phyloP scores from a whole-genome alignment of 1,140 invertebrate species.

The Lucilia cuprina region DNA sequence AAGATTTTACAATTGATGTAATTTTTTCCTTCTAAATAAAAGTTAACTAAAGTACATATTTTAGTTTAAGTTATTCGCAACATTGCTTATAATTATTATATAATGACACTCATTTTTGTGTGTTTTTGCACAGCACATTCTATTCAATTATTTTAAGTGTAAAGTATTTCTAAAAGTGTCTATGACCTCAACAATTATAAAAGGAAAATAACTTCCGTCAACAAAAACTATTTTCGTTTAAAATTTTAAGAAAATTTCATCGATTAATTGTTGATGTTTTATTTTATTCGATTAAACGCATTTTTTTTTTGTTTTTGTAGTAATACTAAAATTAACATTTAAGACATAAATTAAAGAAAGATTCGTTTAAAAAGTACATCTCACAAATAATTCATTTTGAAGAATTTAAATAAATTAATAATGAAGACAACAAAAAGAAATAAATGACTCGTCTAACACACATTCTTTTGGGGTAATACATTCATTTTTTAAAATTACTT shows the following conservation, averaged over 20 bases:
- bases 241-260: background rate
- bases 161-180: background rate
- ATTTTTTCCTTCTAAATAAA: too few relatives aligned
- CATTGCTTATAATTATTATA: too few relatives aligned
- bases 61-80: too few relatives aligned
- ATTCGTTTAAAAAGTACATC: conserved; percentile 1
- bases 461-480: background rate
- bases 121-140: too few relatives aligned
- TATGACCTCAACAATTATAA: background rate
- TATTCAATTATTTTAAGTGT: too few relatives aligned
- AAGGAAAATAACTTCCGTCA: background rate
- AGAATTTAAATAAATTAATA: background rate
- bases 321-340: conserved; percentile 25
- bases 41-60: too few relatives aligned
- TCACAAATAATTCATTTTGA: background rate
- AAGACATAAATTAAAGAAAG: conserved; percentile 18
- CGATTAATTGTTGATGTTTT: background rate
- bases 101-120: too few relatives aligned
- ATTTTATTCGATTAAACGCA: conserved; percentile 27
- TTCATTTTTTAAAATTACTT: background rate
- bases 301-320: background rate
- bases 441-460: conserved; percentile 12
- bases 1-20: too few relatives aligned
- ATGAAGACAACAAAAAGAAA: background rate
- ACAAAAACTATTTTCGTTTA: background rate